Base-by-base conservation (phyloP, 30 jellyfish, hydroid and myxozoan genomes). In the Hydra vulgaris region DNA sequence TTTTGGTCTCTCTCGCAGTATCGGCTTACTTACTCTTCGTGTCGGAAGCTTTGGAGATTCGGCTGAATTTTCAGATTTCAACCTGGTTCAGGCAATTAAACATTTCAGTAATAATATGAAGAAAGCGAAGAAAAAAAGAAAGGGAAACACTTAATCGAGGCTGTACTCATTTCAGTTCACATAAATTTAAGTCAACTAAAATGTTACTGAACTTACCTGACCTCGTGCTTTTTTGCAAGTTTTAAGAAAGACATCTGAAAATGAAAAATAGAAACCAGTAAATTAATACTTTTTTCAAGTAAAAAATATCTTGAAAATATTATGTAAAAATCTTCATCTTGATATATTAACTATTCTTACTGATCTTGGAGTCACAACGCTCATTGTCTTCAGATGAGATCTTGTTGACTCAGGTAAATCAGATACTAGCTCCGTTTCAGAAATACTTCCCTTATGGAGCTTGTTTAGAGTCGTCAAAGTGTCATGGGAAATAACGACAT, bases 281-380 rank as follows among this genome's bases (percentile, higher is more conserved):
- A 40, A 40, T 40, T 40, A 40, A 12, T 40, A 40, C n/a, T n/a
- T n/a, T n/a, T n/a, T n/a, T n/a, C n/a, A n/a, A n/a, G n/a, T 3
- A 40, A 40, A 40, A 40, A 40, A 40, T 3, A 40, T 3, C 5
- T 5, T 3, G 61, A 40, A 40, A 40, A 40, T 40, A 40, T 40
- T 40, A 40, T 12, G 61, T 40, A 40, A 40, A 12, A 3, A 40
- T 40, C 61, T n/a, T n/a, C n/a, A n/a, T n/a, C n/a, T n/a, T n/a
- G n/a, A n/a, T n/a, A n/a, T 40, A 40, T 5, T 5, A 69, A 69
- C 8, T 3, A 21, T 19, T 19, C 85, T 27, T 61, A 78, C 85
- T n/a, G 85, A 78, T 53, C 85, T 53, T 61, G 40, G 85, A 53
- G 85, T 55, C 16, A 27, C 24, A 0, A 76, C 85, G 23, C 85